Conservation (phyloP, 2,888 invertebrate species). For the Girardia tigrina region DNA sequence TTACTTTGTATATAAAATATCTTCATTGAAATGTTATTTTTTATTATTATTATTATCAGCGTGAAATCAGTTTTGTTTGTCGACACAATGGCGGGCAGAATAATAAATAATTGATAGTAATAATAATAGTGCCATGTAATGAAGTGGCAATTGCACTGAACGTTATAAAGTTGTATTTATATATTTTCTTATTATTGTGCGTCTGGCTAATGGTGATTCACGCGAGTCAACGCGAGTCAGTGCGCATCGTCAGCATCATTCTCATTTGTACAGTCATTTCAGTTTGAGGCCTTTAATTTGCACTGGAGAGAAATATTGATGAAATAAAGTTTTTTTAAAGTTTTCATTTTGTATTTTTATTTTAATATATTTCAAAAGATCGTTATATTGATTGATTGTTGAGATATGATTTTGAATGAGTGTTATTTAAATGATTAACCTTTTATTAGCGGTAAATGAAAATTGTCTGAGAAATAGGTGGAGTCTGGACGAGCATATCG, state of each 20-base stretch:
- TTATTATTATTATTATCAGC: neutral
- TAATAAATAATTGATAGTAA: too few species aligned
- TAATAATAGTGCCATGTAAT: too few species aligned
- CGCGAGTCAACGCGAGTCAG: neutral
- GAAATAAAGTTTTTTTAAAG: constrained; percentile 23
- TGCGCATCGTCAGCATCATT: too few species aligned
- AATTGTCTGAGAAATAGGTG: too few species aligned
- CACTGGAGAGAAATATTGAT: constrained; percentile 18
- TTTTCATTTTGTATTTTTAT: neutral
- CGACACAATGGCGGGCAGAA: too few species aligned
- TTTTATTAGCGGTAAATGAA: too few species aligned
- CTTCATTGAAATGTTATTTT: neutral
- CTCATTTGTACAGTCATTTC: constrained; percentile 23
- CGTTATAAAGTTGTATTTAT: neutral
- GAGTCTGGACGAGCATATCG: too few species aligned
- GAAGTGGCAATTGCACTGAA: neutral
- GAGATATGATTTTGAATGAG: neutral
- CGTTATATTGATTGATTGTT: too few species aligned
- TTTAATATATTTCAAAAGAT: neutral
- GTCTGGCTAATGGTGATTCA: neutral
- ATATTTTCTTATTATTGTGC: constrained; percentile 20
- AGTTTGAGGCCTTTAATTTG: constrained; percentile 23
- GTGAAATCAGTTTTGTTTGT: neutral
- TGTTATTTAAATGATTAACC: too few species aligned
- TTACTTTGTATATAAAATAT: neutral